A percentile compares a stretch with the other conserved stretches of the same genome.
Evolutionary conservation across 2,888 invertebrate species (phyloP).

Genomic region (Erebia ligea): DNA sequence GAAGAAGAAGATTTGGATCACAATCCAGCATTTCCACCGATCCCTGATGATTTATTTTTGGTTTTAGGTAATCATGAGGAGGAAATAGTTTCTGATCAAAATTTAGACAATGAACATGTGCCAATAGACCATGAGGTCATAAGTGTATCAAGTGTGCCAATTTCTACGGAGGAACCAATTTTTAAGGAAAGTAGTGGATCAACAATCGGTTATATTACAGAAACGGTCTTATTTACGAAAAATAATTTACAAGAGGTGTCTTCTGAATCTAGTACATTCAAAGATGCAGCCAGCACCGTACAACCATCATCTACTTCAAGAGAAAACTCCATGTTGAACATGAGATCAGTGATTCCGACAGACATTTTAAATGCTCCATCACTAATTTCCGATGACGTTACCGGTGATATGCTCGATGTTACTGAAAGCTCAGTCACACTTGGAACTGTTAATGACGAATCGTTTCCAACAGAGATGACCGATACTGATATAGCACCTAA

Average conservation of each 20-base stretch:
- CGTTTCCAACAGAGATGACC: slow-evolving; percentile 28
- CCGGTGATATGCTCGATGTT: slow-evolving; percentile 54
- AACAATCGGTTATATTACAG: slow-evolving; percentile 49
- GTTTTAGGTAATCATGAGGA: slow-evolving; percentile 71
- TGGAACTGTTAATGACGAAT: slow-evolving; percentile 39
- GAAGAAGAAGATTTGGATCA: slow-evolving; percentile 76
- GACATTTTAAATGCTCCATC: slow-evolving; percentile 64
- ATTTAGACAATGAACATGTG: slow-evolving; percentile 58
- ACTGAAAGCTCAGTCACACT: slow-evolving; percentile 46
- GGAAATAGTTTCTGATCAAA: slow-evolving; percentile 65
- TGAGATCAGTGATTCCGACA: slow-evolving; percentile 70
- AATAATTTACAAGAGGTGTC: slow-evolving; percentile 47
- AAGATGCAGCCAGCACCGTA: slow-evolving; percentile 42
- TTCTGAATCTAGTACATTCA: slow-evolving; percentile 46
- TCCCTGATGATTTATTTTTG: slow-evolving; percentile 70
- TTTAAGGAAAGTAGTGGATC: slow-evolving; percentile 50
- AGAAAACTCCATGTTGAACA: slow-evolving; percentile 64
- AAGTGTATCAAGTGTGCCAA: slow-evolving; percentile 48
- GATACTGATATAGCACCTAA: slow-evolving; percentile 22
- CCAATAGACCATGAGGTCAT: slow-evolving; percentile 53
- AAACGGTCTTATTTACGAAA: slow-evolving; percentile 47
- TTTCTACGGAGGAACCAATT: slow-evolving; percentile 48
- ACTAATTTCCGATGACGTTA: slow-evolving; percentile 56
- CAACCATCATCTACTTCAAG: slow-evolving; percentile 50
- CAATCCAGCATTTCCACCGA: slow-evolving; percentile 76